A percentile compares a stretch with the other conserved stretches of the same genome.
Conservation (phyloP, 1,140 invertebrate genomes). For the Brachionus rotundiformis region DNA sequence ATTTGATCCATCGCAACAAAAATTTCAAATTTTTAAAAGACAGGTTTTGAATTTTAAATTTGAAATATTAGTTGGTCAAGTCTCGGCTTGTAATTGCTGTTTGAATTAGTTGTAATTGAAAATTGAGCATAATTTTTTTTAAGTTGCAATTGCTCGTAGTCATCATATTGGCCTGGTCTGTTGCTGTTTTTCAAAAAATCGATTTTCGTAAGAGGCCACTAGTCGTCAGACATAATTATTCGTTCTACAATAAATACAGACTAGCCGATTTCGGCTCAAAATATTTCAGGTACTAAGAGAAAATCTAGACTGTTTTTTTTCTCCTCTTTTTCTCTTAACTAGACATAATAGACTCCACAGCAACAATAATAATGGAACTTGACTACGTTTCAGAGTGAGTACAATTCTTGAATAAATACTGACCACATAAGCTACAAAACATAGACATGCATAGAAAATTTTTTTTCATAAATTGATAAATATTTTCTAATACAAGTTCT, state of each 20-base stretch:
- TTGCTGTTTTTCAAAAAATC: constrained; percentile 48
- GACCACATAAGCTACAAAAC: neutral
- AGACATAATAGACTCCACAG: constrained; percentile 47
- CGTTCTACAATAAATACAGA: constrained; percentile 42
- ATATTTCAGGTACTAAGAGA: constrained; percentile 46
- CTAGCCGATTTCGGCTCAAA: constrained; percentile 27
- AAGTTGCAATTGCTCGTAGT: constrained; percentile 30
- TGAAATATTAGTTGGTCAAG: constrained; percentile 27
- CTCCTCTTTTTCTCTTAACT: neutral
- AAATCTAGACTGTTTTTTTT: constrained; percentile 41
- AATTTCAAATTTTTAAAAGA: constrained; percentile 26
- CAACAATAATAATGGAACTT: constrained; percentile 39
- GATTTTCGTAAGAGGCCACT: constrained; percentile 23
- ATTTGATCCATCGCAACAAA: constrained; percentile 42
- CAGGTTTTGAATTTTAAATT: constrained; percentile 36
- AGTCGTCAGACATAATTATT: constrained; percentile 47
- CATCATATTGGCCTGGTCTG: constrained; percentile 40
- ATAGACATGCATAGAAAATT: constrained; percentile 11
- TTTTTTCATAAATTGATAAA: constrained; percentile 21
- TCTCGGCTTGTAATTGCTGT: constrained; percentile 18
- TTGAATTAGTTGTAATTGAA: neutral
- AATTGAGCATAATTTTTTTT: constrained; percentile 27
- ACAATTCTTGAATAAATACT: constrained; percentile 8
- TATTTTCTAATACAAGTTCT: neutral
- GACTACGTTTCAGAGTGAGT: neutral